phyloP scores from a whole-genome alignment of 2,797 vertebrate species.

The Pangasius mekongensis region DNA sequence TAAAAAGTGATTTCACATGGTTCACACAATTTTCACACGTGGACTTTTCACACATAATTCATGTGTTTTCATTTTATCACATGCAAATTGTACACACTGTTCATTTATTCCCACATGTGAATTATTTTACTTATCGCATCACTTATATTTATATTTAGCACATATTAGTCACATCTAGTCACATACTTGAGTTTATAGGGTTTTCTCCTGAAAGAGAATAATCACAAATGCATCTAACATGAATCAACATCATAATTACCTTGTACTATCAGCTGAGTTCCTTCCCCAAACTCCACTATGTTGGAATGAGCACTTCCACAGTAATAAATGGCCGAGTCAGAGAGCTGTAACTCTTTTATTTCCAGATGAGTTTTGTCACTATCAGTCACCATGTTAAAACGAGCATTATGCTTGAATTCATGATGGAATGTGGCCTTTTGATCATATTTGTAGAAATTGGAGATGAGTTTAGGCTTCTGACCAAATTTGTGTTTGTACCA shows the following conservation, averaged over 20 bases:
- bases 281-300: constrained; percentile 64
- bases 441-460: constrained; percentile 62
- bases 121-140: background rate
- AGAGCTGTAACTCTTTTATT: constrained; percentile 57
- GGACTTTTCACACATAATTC: background rate
- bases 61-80: background rate
- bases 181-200: background rate
- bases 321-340: constrained; percentile 69
- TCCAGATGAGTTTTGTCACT: constrained; percentile 58
- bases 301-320: constrained; percentile 68
- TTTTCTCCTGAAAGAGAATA: background rate
- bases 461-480: constrained; percentile 59
- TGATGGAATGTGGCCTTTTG: constrained; percentile 10
- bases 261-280: constrained; percentile 63
- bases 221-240: background rate
- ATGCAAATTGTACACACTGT: background rate
- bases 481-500: constrained; percentile 68
- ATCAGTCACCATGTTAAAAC: constrained; percentile 55
- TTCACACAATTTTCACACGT: background rate
- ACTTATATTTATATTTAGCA: background rate
- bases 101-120: background rate
- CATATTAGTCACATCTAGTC: background rate
- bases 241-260: constrained; percentile 56
- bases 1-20: background rate
- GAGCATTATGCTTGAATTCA: constrained; percentile 51